phyloP scores from a whole-genome alignment of 2,797 vertebrate species.

The Chlorospingus flavigularis region DNA sequence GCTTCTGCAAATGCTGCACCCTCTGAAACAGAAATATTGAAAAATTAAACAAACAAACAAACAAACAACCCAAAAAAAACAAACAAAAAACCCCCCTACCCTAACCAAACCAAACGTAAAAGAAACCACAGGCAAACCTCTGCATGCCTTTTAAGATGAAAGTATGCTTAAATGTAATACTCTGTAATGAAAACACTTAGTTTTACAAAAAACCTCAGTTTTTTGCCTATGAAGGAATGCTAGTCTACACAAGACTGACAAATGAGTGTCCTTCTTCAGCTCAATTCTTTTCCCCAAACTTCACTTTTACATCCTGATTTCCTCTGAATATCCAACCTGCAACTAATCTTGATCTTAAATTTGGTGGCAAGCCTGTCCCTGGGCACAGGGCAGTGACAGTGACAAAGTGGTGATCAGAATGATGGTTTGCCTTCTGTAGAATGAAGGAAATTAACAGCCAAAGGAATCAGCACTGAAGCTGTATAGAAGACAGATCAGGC shows the following conservation, averaged over 20 bases:
- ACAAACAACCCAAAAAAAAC: not conserved
- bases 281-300: not conserved
- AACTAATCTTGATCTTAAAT: not conserved
- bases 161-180: not conserved
- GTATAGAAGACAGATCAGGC: not conserved
- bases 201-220: not conserved
- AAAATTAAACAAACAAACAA: not conserved
- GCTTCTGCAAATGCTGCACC: not conserved
- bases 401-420: not conserved
- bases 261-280: not conserved
- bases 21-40: not conserved
- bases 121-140: not conserved
- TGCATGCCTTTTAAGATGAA: not conserved
- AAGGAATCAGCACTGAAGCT: not conserved
- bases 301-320: not conserved
- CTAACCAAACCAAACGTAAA: not conserved
- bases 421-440: not conserved
- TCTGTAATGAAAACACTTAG: not conserved
- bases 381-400: not conserved
- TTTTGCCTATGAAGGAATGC: not conserved
- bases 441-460: slow-evolving; percentile 2
- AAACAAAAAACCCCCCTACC: too few relatives aligned
- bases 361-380: not conserved
- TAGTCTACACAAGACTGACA: not conserved
- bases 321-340: not conserved